These are phyloP conservation scores for Phyllotreta striolata DNA, from an alignment of 2,888 invertebrate genomes.

Conservation along the genomic window DNA sequence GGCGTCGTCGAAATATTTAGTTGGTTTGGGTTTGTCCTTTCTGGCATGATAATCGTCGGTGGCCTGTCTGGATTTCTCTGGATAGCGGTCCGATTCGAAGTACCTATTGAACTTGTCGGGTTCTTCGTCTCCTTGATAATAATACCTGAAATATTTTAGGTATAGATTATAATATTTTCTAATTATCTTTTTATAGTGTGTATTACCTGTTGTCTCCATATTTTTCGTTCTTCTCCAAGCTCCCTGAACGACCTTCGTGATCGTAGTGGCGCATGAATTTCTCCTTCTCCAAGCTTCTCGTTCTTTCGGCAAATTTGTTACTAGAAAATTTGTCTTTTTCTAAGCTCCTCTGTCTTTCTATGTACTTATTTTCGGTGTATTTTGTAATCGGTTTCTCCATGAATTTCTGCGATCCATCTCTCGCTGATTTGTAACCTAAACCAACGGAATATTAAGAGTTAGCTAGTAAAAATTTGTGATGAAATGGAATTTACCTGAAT, in stretches of 20 bases:
- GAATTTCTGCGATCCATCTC: conserved; percentile 49
- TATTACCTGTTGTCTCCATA: conserved; percentile 27
- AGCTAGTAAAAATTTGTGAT: background rate
- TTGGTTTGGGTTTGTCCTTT: conserved; percentile 45
- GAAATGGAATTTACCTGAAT: conserved; percentile 1
- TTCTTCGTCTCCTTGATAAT: conserved; percentile 36
- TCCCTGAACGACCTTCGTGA: conserved; percentile 21
- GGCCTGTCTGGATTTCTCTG: conserved; percentile 32
- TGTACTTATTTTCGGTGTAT: conserved; percentile 49
- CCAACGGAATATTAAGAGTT: background rate
- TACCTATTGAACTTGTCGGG: conserved; percentile 43
- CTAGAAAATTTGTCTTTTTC: conserved; percentile 41
- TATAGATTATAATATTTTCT: too few species aligned
- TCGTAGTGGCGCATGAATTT: conserved; percentile 35
- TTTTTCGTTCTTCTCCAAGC: conserved; percentile 23
- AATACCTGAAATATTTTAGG: conserved; percentile 32
- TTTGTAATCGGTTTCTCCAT: conserved; percentile 53
- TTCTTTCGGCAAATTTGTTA: conserved; percentile 6
- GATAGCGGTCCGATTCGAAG: conserved; percentile 41
- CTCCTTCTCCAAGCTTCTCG: conserved; percentile 43
- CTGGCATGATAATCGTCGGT: conserved; percentile 40
- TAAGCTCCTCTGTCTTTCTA: conserved; percentile 48
- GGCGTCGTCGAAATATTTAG: conserved; percentile 54
- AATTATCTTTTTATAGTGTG: too few species aligned
- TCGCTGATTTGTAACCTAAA: background rate